A percentile compares a stretch with the other conserved stretches of the same genome.
Evolutionary conservation across 1,140 invertebrate genomes (phyloP).

Genomic region (Aphis gossypii): DNA sequence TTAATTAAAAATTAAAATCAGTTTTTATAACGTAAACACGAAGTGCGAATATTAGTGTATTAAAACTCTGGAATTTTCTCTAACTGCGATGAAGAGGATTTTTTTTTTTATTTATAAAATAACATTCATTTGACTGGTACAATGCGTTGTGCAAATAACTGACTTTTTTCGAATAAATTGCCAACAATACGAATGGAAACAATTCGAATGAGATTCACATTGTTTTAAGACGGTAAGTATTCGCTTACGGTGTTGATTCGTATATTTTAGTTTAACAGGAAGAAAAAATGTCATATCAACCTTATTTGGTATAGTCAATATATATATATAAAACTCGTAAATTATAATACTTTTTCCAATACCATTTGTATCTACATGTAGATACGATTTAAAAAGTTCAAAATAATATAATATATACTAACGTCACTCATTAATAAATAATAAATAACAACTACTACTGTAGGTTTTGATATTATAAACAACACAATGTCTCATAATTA

Average conservation of each 20-base stretch:
- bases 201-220: neutral
- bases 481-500: neutral
- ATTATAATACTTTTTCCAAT: neutral
- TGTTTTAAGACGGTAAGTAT: neutral
- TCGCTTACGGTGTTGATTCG: neutral
- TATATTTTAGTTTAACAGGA: neutral
- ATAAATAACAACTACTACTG: neutral
- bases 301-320: neutral
- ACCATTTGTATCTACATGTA: too few relatives aligned
- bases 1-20: neutral
- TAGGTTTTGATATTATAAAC: neutral
- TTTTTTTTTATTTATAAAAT: neutral
- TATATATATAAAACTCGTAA: neutral
- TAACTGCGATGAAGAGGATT: neutral
- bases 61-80: neutral
- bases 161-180: neutral
- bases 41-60: neutral
- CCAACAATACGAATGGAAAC: neutral
- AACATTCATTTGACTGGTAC: neutral
- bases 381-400: neutral
- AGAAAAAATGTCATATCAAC: neutral
- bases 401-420: slow-evolving; percentile 7
- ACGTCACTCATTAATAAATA: neutral
- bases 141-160: neutral
- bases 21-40: neutral